phyloP scores from a whole-genome alignment of 2,888 invertebrate genomes.

The Ganaspis brasiliensis region DNA sequence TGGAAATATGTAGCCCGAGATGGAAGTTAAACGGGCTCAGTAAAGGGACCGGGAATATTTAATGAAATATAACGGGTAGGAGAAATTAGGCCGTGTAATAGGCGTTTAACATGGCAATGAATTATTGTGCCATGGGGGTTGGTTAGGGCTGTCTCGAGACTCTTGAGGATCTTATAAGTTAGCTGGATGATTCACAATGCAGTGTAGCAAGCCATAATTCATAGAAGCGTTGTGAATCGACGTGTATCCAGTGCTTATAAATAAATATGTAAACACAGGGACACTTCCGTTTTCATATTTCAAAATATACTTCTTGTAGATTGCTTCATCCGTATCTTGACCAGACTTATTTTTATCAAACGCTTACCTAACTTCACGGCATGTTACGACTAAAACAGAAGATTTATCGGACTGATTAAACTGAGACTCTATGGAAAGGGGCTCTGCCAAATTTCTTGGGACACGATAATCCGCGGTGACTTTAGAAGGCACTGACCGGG shows the following conservation, averaged over 20 bases:
- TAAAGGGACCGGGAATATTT: slow-evolving; percentile 24
- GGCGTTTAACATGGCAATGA: slow-evolving; percentile 69
- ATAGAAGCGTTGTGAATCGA: slow-evolving; percentile 57
- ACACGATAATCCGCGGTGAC: slow-evolving; percentile 61
- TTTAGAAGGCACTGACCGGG: slow-evolving; percentile 62
- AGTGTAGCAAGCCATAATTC: slow-evolving; percentile 52
- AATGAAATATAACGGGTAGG: slow-evolving; percentile 61
- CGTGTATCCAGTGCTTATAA: slow-evolving; percentile 46
- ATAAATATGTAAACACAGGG: not conserved
- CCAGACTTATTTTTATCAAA: slow-evolving; percentile 68
- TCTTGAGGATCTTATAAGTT: slow-evolving; percentile 30
- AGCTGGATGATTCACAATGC: slow-evolving; percentile 56
- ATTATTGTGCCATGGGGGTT: slow-evolving; percentile 61
- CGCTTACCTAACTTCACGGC: slow-evolving; percentile 68
- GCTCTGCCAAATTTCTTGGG: slow-evolving; percentile 60
- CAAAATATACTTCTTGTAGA: slow-evolving; percentile 45
- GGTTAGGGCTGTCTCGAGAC: slow-evolving; percentile 40
- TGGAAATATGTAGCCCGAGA: slow-evolving; percentile 6
- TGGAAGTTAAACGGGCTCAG: slow-evolving; percentile 12
- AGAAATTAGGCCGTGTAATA: slow-evolving; percentile 68
- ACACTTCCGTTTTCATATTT: slow-evolving; percentile 41
- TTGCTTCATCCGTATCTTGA: slow-evolving; percentile 62
- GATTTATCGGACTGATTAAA: slow-evolving; percentile 72
- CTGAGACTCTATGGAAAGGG: slow-evolving; percentile 59
- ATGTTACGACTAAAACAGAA: slow-evolving; percentile 70